Conservation (phyloP, 2,888 invertebrate genomes). For the Fragum fragum region DNA sequence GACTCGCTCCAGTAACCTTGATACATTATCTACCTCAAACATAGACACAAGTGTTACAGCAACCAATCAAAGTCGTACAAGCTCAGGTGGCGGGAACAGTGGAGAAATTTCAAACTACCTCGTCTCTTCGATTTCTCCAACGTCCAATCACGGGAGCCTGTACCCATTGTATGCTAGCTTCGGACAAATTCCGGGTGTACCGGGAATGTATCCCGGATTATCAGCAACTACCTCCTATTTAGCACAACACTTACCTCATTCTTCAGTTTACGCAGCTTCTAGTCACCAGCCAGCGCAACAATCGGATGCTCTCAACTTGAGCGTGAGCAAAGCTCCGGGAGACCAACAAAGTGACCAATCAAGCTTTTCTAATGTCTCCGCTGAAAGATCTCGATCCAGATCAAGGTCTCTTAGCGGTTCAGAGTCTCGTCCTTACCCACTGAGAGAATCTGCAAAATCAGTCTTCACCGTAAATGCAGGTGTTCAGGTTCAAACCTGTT, state of each 20-base stretch:
- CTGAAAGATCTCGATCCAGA: conserved; percentile 64
- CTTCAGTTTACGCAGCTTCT: conserved; percentile 66
- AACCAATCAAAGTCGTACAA: conserved; percentile 52
- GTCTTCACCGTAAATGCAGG: conserved; percentile 44
- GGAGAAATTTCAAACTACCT: conserved; percentile 65
- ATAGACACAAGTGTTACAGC: conserved; percentile 47
- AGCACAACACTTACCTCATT: conserved; percentile 68
- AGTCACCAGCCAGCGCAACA: conserved; percentile 70
- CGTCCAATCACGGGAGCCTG: conserved; percentile 64
- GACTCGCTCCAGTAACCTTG: conserved; percentile 50
- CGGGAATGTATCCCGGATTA: conserved; percentile 62
- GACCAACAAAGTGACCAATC: conserved; percentile 64
- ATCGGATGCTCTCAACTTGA: conserved; percentile 80
- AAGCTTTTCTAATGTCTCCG: conserved; percentile 69
- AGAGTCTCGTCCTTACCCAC: conserved; percentile 49
- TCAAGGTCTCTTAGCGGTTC: conserved; percentile 72
- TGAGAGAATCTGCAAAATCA: conserved; percentile 35
- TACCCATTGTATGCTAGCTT: conserved; percentile 71
- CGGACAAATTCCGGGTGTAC: conserved; percentile 64
- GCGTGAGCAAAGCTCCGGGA: conserved; percentile 63
- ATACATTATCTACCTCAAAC: conserved; percentile 66
- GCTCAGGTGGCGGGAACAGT: conserved; percentile 46
- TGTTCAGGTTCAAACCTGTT: conserved; percentile 78
- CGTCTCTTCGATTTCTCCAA: conserved; percentile 61
- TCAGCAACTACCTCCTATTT: conserved; percentile 72